Base-by-base conservation (phyloP, 2,888 invertebrate genomes). In the Ochropleura plecta region DNA sequence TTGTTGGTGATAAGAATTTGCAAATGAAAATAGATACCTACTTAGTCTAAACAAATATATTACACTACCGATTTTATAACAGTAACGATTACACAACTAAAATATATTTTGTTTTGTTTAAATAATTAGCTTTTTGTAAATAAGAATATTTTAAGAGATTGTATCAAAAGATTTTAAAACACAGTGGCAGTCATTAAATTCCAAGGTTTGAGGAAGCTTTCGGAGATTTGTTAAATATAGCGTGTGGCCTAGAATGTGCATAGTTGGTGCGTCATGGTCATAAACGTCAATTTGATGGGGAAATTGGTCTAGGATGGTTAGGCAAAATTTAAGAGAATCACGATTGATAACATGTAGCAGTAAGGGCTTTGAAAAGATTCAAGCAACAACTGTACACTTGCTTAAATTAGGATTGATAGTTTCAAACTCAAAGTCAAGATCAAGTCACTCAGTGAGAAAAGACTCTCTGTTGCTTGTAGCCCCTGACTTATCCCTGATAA, bases 201-300 rank as follows among this genome's bases (percentile, higher is more conserved):
- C 59, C 82, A 82, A 84, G 79, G 76, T 72, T 82, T 82, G 63
- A 81, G 76, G 76, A 84, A 82, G 79, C 57, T 73, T 73, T 70
- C 40, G 18, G 18, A 78, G 57, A 75, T 73, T 73, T 65, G 72
- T 74, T 79, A 73, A 82, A 85, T 63, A 74, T 70, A 79, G 67
- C 64, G 49, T 67, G 66, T 74, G 67, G 70, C 81, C 69, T 81
- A 81, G 72, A 76, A 81, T 81, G 73, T 63, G 46, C 62, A 51
- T 55, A 59, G 59, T 60, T 67, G 65, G 30, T 18, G 70, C 83
- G 62, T 72, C 76, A 79, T 53, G 77, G 69, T 73, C 46, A 65
- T 78, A 70, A 68, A 75, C 63, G 30, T 69, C 60, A 62, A 63
- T 73, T 55, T 81, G 46, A 55, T 59, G 60, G 30, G 42, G 40